These are phyloP conservation scores for Chloebia gouldiae DNA, from an alignment of 2,113 vertebrate genomes.

Conservation along the genomic window DNA sequence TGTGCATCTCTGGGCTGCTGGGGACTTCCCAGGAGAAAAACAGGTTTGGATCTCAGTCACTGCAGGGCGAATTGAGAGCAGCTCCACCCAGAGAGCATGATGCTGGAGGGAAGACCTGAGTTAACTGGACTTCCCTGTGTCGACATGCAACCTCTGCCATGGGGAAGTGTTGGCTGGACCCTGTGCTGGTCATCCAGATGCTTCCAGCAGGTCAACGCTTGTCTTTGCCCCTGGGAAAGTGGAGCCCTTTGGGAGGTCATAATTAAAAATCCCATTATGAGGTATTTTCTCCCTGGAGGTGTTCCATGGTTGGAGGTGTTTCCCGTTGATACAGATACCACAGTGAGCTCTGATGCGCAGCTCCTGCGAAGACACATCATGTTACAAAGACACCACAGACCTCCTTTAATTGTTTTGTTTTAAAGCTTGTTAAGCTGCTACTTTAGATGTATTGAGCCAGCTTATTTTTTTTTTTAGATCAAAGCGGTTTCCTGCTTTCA, in stretches of 20 bases:
- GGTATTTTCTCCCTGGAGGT: not conserved
- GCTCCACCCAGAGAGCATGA: accelerated
- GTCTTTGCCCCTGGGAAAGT: not conserved
- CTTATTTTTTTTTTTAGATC: not conserved
- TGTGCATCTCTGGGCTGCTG: not conserved
- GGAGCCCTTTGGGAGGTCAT: not conserved
- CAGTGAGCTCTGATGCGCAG: accelerated
- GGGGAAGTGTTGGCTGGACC: not conserved
- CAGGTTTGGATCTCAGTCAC: not conserved
- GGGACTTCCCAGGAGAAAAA: not conserved
- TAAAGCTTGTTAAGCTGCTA: slow-evolving; percentile 27
- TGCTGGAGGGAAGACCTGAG: accelerated
- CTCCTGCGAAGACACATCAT: not conserved
- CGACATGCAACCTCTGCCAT: accelerated
- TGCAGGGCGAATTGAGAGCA: accelerated
- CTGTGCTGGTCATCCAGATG: not conserved
- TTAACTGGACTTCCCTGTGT: accelerated
- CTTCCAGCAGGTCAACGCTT: accelerated
- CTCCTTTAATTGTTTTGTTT: slow-evolving; percentile 16
- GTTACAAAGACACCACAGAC: not conserved
- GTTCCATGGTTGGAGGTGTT: not conserved
- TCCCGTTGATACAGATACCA: accelerated
- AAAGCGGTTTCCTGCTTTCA: not conserved
- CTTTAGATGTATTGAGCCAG: not conserved
- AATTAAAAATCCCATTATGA: not conserved